Conservation (phyloP, 1,140 invertebrate genomes). For the Laupala kohalensis region DNA sequence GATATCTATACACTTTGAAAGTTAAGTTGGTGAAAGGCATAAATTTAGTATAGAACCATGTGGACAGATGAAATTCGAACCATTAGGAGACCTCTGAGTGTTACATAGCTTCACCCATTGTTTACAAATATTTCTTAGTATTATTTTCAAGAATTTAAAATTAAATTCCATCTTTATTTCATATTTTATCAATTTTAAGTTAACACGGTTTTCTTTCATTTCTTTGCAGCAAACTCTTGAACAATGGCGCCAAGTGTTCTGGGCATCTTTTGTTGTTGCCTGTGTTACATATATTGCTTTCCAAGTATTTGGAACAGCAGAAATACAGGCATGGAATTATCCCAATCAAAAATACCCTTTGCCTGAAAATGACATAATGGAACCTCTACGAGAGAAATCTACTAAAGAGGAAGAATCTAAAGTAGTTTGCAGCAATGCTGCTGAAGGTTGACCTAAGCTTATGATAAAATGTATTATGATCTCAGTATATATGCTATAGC, state of each 20-base stretch:
- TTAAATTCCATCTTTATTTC: neutral
- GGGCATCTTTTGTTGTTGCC: constrained; percentile 46
- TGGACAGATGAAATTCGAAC: too few species aligned
- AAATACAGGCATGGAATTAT: constrained; percentile 48
- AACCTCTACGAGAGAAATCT: neutral
- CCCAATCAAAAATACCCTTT: constrained; percentile 17
- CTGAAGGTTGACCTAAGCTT: neutral
- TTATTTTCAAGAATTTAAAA: neutral
- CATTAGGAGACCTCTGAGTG: too few species aligned
- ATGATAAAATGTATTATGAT: neutral
- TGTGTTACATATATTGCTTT: constrained; percentile 52
- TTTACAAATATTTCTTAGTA: neutral
- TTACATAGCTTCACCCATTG: neutral
- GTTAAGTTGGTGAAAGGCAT: too few species aligned
- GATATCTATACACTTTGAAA: too few species aligned
- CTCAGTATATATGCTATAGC: neutral
- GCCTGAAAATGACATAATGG: neutral
- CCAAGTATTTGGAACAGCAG: constrained; percentile 50
- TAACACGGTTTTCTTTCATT: neutral
- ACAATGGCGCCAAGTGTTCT: constrained; percentile 63
- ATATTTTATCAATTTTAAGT: neutral
- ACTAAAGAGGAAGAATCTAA: neutral
- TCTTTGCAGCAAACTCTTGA: constrained; percentile 2
- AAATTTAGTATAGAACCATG: too few species aligned
- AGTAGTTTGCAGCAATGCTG: neutral